phyloP scores from a whole-genome alignment of 2,888 invertebrate genomes.

The Cataglyphis albicans region DNA sequence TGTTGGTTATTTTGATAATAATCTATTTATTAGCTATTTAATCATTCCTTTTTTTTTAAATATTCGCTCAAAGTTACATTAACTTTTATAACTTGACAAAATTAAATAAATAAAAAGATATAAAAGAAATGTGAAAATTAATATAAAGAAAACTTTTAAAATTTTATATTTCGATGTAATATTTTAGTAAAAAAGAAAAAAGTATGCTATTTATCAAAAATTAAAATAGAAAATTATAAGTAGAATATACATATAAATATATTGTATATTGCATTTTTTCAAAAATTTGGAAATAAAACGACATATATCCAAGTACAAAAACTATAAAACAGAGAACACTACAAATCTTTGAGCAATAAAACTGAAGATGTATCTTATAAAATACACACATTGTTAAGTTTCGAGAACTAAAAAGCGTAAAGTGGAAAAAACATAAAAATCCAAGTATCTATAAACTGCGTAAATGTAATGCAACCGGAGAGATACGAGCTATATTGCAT shows the following conservation, averaged over 20 bases:
- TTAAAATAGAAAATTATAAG: neutral
- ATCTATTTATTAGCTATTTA: no score
- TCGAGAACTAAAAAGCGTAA: neutral
- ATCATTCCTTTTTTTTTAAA: slow-evolving; percentile 38
- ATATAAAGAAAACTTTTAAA: neutral
- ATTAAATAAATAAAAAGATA: slow-evolving; percentile 1
- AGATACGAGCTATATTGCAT: neutral
- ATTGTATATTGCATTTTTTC: neutral
- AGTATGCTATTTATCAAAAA: neutral
- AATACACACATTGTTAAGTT: neutral
- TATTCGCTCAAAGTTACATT: neutral
- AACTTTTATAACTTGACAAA: neutral
- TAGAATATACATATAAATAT: neutral
- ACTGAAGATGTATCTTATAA: neutral
- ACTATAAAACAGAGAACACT: neutral
- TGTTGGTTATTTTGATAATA: neutral
- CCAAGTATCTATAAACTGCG: neutral
- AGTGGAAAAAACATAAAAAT: neutral
- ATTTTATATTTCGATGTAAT: neutral
- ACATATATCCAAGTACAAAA: neutral
- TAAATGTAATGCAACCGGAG: neutral
- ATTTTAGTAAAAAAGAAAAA: neutral
- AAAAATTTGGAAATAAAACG: neutral
- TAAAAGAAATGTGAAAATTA: neutral
- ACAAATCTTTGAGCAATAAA: neutral